Conservation (phyloP, 2,113 vertebrate species). For the Macquaria australasica region DNA sequence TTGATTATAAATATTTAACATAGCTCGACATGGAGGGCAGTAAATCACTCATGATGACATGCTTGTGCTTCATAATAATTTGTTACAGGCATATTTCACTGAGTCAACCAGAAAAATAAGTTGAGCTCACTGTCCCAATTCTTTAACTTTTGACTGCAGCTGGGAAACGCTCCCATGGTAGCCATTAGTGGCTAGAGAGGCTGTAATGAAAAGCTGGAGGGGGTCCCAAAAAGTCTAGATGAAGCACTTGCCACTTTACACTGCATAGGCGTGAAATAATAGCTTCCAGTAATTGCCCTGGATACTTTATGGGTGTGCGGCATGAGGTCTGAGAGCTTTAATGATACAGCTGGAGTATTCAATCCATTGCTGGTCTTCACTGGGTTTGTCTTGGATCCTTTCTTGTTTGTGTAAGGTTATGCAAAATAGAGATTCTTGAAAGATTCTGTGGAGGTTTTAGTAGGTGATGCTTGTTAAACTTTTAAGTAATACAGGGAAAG, state of each 20-base stretch:
- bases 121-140: constrained; percentile 56
- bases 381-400: constrained; percentile 38
- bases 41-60: neutral
- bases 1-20: constrained; percentile 20
- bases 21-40: neutral
- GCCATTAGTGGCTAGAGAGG: constrained; percentile 67
- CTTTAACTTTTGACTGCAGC: constrained; percentile 65
- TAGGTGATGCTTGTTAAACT: constrained; percentile 40
- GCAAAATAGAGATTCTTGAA: constrained; percentile 14
- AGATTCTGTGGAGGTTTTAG: constrained; percentile 29
- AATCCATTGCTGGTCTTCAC: constrained; percentile 38
- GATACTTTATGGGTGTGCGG: constrained; percentile 57
- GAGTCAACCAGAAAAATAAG: constrained; percentile 40
- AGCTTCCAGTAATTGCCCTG: constrained; percentile 67
- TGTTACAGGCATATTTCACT: constrained; percentile 7
- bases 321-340: constrained; percentile 59
- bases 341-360: constrained; percentile 54
- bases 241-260: constrained; percentile 67
- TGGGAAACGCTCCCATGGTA: constrained; percentile 60
- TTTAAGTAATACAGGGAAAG: constrained; percentile 14
- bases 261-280: constrained; percentile 72
- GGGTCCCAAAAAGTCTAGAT: constrained; percentile 70
- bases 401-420: constrained; percentile 41
- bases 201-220: constrained; percentile 73
- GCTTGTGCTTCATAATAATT: neutral